These are phyloP conservation scores for Petrocephalus microphthalmus DNA, from an alignment of 2,113 vertebrate species.

Conservation along the genomic window DNA sequence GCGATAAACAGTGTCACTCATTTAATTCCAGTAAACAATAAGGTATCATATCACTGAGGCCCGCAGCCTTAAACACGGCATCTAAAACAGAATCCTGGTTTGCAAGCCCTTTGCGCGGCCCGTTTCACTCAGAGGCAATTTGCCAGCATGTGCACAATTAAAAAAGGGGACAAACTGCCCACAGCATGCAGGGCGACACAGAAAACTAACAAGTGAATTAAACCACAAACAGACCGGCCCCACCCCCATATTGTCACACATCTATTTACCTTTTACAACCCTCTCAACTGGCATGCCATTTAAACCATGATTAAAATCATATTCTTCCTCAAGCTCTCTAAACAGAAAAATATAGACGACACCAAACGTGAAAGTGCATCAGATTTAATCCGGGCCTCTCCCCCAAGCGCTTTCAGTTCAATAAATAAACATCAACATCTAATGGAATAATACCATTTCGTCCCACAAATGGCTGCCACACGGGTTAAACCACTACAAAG, in stretches of 20 bases:
- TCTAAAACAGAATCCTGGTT: background rate
- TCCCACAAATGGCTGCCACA: constrained; percentile 80
- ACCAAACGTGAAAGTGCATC: constrained; percentile 72
- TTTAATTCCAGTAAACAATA: background rate
- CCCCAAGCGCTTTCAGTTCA: constrained; percentile 60
- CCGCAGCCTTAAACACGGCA: background rate
- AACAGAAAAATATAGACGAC: constrained; percentile 69
- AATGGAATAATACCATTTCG: constrained; percentile 65
- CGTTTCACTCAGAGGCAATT: background rate
- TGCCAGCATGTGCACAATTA: background rate
- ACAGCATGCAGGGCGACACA: background rate
- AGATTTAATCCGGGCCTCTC: constrained; percentile 63
- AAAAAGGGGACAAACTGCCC: background rate
- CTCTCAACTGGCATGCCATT: background rate
- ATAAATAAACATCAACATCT: constrained; percentile 73
- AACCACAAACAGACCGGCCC: background rate
- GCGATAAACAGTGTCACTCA: background rate
- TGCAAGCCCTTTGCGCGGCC: background rate
- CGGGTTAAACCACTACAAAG: constrained; percentile 69
- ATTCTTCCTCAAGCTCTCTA: constrained; percentile 51
- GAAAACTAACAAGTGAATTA: background rate
- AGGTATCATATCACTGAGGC: background rate
- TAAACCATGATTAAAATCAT: constrained; percentile 9
- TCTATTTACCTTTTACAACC: background rate
- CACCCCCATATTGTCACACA: background rate